Conservation (phyloP, 2,113 vertebrate species). For the Picathartes gymnocephalus region DNA sequence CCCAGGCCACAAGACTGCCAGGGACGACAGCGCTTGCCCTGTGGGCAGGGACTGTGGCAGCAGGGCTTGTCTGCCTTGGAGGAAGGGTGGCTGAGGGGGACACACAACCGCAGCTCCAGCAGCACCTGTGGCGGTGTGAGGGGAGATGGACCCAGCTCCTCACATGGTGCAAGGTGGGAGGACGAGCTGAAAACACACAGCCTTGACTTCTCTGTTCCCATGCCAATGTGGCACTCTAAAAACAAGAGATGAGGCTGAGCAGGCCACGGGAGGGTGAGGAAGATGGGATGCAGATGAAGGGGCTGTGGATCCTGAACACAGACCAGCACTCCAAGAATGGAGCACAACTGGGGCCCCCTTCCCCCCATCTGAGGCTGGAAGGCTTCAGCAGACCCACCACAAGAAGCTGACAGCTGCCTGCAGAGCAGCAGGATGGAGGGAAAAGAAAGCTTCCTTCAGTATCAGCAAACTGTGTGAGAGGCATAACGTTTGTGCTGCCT, state of each 20-base stretch:
- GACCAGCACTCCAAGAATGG: not conserved
- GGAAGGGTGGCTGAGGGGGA: too few species aligned
- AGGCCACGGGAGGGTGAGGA: not conserved
- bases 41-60: not conserved
- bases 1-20: accelerated
- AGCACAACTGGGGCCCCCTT: not conserved
- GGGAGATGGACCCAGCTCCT: not conserved
- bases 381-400: not conserved
- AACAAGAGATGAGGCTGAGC: not conserved
- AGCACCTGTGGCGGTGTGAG: accelerated
- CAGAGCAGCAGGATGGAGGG: not conserved
- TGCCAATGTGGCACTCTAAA: not conserved
- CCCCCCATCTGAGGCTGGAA: not conserved
- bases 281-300: not conserved
- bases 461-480: not conserved
- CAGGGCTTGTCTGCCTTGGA: not conserved
- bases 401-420: not conserved
- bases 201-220: not conserved
- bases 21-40: not conserved
- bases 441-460: not conserved
- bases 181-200: not conserved
- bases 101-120: not conserved
- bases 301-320: not conserved
- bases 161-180: not conserved
- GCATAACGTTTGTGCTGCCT: not conserved